Evolutionary conservation across 1,140 invertebrate species (phyloP).

Genomic region (Danaus melanippus): DNA sequence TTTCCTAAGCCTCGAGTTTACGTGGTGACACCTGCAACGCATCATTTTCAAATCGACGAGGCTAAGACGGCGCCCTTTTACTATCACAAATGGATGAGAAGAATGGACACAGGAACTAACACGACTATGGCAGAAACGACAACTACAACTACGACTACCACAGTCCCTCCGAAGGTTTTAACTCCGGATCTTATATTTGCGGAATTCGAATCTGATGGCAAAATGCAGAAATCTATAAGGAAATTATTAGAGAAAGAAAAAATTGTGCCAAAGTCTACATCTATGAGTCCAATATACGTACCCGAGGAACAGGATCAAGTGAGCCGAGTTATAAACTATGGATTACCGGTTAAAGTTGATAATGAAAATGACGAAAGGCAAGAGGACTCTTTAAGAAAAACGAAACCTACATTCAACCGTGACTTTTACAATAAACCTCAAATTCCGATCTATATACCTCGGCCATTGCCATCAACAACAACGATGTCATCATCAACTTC

Average conservation of each 20-base stretch:
- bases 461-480: conserved; percentile 21
- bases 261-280: conserved; percentile 33
- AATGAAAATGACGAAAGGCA: conserved; percentile 10
- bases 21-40: conserved; percentile 56
- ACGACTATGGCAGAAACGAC: conserved; percentile 30
- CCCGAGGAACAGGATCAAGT: conserved; percentile 36
- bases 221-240: conserved; percentile 54
- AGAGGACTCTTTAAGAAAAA: conserved; percentile 23
- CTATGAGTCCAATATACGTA: conserved; percentile 48
- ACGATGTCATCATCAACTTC: conserved; percentile 22
- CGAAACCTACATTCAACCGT: conserved; percentile 39
- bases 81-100: conserved; percentile 59
- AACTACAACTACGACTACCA: conserved; percentile 31
- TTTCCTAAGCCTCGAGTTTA: conserved; percentile 52
- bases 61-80: conserved; percentile 54
- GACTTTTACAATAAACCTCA: conserved; percentile 35
- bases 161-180: conserved; percentile 31
- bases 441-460: conserved; percentile 37
- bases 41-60: conserved; percentile 31
- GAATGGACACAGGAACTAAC: conserved; percentile 47
- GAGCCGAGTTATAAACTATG: conserved; percentile 31
- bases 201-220: conserved; percentile 53
- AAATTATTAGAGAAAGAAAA: conserved; percentile 56
- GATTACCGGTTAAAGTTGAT: conserved; percentile 26
- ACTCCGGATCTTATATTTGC: conserved; percentile 65